A percentile compares a stretch with the other conserved stretches of the same genome.
Evolutionary conservation across 2,797 vertebrate genomes (phyloP).

Genomic region (Kryptopterus vitreolus): DNA sequence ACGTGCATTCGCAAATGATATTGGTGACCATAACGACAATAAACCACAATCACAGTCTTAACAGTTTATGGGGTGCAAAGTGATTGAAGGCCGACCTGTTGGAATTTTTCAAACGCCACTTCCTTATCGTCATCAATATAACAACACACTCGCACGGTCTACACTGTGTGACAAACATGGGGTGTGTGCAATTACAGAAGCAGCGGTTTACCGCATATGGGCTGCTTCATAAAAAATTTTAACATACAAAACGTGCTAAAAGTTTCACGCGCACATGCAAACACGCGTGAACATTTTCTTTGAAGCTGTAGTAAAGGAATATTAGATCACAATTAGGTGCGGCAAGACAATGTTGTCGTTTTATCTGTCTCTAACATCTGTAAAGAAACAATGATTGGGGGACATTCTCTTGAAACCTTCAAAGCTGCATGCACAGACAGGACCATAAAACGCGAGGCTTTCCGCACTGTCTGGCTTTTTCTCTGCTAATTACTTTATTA

Average conservation of each 20-base stretch:
- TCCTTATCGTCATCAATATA: constrained; percentile 45
- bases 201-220: constrained; percentile 37
- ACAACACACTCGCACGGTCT: constrained; percentile 22
- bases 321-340: constrained; percentile 4
- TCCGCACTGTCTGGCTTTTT: constrained; percentile 86
- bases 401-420: constrained; percentile 62
- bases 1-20: constrained; percentile 68
- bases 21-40: constrained; percentile 74
- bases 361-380: constrained; percentile 15
- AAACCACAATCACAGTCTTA: constrained; percentile 86
- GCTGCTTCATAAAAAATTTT: constrained; percentile 36
- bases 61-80: constrained; percentile 85
- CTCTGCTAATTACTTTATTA: constrained; percentile 92
- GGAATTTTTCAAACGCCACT: constrained; percentile 43
- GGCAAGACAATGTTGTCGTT: constrained; percentile 7
- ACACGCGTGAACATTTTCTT: constrained; percentile 13
- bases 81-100: constrained; percentile 54
- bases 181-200: constrained; percentile 38
- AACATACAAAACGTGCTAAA: constrained; percentile 28
- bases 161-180: constrained; percentile 19
- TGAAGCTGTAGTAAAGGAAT: constrained; percentile 52
- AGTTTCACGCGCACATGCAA: background rate
- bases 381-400: constrained; percentile 24
- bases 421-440: constrained; percentile 80
- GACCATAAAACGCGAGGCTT: constrained; percentile 77